These are phyloP conservation scores for Drosophila virilis DNA, from an alignment of 1,140 invertebrate genomes.

Conservation along the genomic window DNA sequence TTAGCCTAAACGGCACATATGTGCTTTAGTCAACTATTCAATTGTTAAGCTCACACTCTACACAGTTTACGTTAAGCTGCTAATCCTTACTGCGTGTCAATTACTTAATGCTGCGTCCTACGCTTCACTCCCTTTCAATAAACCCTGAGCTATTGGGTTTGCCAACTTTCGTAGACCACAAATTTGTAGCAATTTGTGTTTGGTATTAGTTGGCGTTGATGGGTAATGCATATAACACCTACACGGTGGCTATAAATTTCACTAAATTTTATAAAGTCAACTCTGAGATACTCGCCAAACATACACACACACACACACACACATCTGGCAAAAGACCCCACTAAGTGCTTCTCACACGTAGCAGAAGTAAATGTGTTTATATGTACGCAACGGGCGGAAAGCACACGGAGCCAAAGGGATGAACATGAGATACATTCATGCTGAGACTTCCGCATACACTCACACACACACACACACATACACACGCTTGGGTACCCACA, in stretches of 20 bases:
- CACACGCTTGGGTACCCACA: conserved; percentile 15
- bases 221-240: conserved; percentile 66
- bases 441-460: conserved; percentile 61
- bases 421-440: conserved; percentile 81
- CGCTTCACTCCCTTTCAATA: neutral
- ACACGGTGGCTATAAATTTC: conserved; percentile 76
- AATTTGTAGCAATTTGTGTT: conserved; percentile 80
- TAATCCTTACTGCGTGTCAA: conserved; percentile 53
- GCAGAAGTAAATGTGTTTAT: conserved; percentile 76
- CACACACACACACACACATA: conserved; percentile 17
- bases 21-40: conserved; percentile 16
- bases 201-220: conserved; percentile 73
- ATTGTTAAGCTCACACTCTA: conserved; percentile 32
- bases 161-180: conserved; percentile 55
- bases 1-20: conserved; percentile 15
- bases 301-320: conserved; percentile 12
- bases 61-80: conserved; percentile 21
- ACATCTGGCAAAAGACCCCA: conserved; percentile 33
- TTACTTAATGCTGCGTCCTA: conserved; percentile 22
- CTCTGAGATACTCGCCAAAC: conserved; percentile 37
- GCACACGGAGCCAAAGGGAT: conserved; percentile 75
- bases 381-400: conserved; percentile 55
- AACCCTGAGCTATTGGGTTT: conserved; percentile 44
- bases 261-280: conserved; percentile 82
- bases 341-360: conserved; percentile 79